phyloP scores from a whole-genome alignment of 2,888 invertebrate genomes.

The Pardosa pseudoannulata region DNA sequence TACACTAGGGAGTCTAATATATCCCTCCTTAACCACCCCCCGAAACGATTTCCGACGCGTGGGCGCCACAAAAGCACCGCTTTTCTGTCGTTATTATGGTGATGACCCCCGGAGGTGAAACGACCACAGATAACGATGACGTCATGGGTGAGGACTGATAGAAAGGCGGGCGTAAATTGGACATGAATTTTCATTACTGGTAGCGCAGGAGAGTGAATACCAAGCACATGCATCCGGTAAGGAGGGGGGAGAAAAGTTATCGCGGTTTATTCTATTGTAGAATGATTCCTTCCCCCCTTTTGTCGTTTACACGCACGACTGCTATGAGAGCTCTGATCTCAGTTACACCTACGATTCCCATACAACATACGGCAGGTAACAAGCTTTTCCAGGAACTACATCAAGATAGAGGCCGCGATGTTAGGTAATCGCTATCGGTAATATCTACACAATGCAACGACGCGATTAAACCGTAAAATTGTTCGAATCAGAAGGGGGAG shows the following conservation, averaged over 20 bases:
- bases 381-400: background rate
- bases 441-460: background rate
- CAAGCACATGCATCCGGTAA: constrained; percentile 20
- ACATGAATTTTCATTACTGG: constrained; percentile 69
- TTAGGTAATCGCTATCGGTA: background rate
- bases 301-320: constrained; percentile 8
- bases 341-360: background rate
- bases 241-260: background rate
- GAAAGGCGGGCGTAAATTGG: constrained; percentile 49
- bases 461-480: background rate
- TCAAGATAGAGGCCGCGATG: background rate
- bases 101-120: constrained; percentile 50
- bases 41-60: constrained; percentile 41
- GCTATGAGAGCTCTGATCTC: background rate
- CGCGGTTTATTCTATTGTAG: constrained; percentile 1
- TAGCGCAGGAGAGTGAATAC: constrained; percentile 11
- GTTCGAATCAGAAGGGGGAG: no score
- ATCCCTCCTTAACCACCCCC: background rate
- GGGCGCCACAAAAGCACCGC: constrained; percentile 57
- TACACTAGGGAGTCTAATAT: background rate
- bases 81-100: constrained; percentile 30
- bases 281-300: background rate
- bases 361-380: background rate
- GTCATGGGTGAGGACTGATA: constrained; percentile 10
- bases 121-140: constrained; percentile 28